Evolutionary conservation across 2,888 invertebrate genomes (phyloP).

Genomic region (Hartigia nigra): DNA sequence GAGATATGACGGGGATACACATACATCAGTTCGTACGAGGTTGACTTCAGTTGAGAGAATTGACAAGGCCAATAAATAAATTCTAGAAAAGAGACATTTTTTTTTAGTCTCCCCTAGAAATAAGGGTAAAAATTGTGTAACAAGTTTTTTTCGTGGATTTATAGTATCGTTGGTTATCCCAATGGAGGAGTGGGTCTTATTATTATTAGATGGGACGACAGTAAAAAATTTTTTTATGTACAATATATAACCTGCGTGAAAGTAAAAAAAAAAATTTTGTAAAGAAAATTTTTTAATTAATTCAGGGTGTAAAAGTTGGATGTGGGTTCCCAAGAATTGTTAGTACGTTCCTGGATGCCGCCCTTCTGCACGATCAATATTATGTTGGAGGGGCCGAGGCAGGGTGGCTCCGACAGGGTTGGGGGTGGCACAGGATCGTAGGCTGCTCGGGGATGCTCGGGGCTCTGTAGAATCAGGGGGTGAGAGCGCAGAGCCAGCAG

Average conservation of each 20-base stretch:
- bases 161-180: background rate
- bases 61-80: background rate
- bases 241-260: background rate
- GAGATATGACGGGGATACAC: background rate
- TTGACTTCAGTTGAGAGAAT: background rate
- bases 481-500: constrained; percentile 30
- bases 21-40: background rate
- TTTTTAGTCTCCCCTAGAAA: background rate
- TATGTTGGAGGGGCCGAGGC: constrained; percentile 62
- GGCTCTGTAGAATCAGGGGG: background rate
- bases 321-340: constrained; percentile 40
- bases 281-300: background rate
- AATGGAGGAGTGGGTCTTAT: background rate
- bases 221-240: background rate
- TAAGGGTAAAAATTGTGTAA: background rate
- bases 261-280: background rate
- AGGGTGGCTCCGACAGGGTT: constrained; percentile 42
- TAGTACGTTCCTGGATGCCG: constrained; percentile 61
- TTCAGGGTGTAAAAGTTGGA: constrained; percentile 6
- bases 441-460: constrained; percentile 20
- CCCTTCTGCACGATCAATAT: constrained; percentile 66
- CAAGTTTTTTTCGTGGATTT: background rate
- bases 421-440: constrained; percentile 28
- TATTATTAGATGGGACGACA: background rate
- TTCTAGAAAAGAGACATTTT: background rate